Evolutionary conservation across 2,888 invertebrate species (phyloP).

Genomic region (Endotricha flammealis): DNA sequence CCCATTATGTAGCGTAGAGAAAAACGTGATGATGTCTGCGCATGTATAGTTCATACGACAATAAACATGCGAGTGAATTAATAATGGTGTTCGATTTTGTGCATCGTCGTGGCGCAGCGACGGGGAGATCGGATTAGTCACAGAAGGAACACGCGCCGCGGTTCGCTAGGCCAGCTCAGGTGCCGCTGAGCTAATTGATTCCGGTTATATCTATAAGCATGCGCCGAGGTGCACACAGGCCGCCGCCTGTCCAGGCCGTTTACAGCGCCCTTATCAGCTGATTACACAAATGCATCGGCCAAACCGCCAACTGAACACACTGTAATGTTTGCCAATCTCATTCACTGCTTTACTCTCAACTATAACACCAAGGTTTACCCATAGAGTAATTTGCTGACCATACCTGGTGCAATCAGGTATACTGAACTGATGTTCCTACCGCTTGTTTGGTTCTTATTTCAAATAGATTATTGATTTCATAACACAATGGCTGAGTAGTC

Average conservation of each 20-base stretch:
- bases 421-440: no score
- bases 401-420: no score
- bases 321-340: constrained; percentile 12
- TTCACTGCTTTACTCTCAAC: constrained; percentile 1
- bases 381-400: no score
- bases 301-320: constrained; percentile 24
- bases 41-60: constrained; percentile 68
- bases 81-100: constrained; percentile 69
- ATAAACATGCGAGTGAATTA: constrained; percentile 70
- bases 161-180: constrained; percentile 16
- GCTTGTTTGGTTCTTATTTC: no score
- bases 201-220: constrained; percentile 56
- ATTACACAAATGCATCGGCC: constrained; percentile 49
- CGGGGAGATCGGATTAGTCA: constrained; percentile 40
- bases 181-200: constrained; percentile 53
- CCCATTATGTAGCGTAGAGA: constrained; percentile 32
- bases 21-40: constrained; percentile 51
- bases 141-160: constrained; percentile 26
- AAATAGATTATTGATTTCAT: no score
- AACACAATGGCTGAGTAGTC: no score
- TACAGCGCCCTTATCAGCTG: constrained; percentile 68
- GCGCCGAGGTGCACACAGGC: constrained; percentile 49
- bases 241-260: constrained; percentile 34
- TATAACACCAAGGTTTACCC: no score
- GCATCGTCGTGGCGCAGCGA: constrained; percentile 62